Percentiles rank a stretch among this genome's conserved stretches.
Evolutionary conservation across 2,113 vertebrate genomes (phyloP).

Genomic region (Lathamus discolor): DNA sequence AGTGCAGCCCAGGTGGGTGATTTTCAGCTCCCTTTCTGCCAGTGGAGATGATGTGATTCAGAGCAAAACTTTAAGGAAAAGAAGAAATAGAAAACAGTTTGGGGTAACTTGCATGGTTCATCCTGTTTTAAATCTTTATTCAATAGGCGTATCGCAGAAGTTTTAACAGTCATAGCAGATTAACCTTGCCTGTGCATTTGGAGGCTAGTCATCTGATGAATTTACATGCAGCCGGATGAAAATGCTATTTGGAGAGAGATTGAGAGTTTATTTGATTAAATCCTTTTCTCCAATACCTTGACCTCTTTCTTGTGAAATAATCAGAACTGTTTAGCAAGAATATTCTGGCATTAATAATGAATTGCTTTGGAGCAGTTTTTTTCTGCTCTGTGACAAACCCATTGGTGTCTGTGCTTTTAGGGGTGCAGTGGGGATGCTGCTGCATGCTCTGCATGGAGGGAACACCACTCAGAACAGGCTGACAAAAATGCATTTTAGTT

Average conservation of each 20-base stretch:
- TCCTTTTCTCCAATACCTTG: conserved; percentile 86
- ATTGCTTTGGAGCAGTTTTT: conserved; percentile 81
- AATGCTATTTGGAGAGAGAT: conserved; percentile 90
- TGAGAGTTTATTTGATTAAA: conserved; percentile 91
- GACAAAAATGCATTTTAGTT: background rate
- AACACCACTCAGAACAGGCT: background rate
- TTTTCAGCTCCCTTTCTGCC: background rate
- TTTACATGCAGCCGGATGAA: conserved; percentile 90
- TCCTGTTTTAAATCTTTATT: conserved; percentile 81
- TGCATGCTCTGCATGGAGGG: background rate
- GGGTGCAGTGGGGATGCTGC: background rate
- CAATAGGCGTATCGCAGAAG: conserved; percentile 81
- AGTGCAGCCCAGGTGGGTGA: background rate
- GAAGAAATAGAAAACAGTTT: conserved; percentile 50
- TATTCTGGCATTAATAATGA: conserved; percentile 96
- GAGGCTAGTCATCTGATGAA: conserved; percentile 83
- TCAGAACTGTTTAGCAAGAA: conserved; percentile 92
- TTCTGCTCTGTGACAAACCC: conserved; percentile 70
- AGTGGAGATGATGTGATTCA: fast-evolving
- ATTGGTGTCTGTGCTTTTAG: conserved; percentile 49
- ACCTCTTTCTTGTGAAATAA: conserved; percentile 96
- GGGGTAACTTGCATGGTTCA: conserved; percentile 69
- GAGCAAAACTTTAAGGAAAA: background rate
- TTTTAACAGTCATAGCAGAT: conserved; percentile 97
- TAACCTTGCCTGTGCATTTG: conserved; percentile 85